Evolutionary conservation across 2,113 vertebrate species (phyloP), one percentile per base, ranked within the genome.

Genomic region (Chaetura pelagica): DNA sequence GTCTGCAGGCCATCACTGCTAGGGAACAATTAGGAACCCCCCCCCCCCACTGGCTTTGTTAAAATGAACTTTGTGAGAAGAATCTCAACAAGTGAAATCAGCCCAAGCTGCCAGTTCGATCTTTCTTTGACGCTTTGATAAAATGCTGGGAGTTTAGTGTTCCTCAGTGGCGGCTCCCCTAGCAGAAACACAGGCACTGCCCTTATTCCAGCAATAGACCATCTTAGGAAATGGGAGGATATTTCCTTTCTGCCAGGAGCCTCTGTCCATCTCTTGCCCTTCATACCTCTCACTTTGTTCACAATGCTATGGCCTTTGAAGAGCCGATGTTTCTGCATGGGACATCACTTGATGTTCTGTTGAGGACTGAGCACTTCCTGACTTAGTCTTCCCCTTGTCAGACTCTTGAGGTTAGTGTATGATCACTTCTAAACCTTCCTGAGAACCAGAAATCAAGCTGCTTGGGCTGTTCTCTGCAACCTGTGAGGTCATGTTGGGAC

Each of bases 261-360:
- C 14, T 84, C 26, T 5, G 8, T 95, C 34, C 0, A 0, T 81
- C 44, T 61, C 44, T 68, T 79, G 26, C 5, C 13, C 40, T 89
- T 74, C 2, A 0, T 72, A 21, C 6, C 6, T 32, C 38, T 75
- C 0, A 0, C 22, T 80, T 87, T 20, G 26, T 71, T 91, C 1
- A 2, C 40, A 19, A 26, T 38, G 30, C 71, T 34, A 5, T 0
- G 5, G 59, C 49, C 59, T 77, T 79, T 63, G 54, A 67, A 83
- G 46, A 14, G 35, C 32, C 1, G 6, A 14, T 1, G 0, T 73
- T 95, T 87, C 76, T 87, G 13, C 23, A 23, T 22, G 8, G 29
- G 20, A 59, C 27, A 29, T 91, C 19, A 0, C n/a, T 51, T 87
- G 42, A 38, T 91, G 14, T 62, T 80, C 21, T 91, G 57, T 27